These are phyloP conservation scores for Allacma fusca DNA, from an alignment of 2,888 invertebrate genomes.

Conservation along the genomic window DNA sequence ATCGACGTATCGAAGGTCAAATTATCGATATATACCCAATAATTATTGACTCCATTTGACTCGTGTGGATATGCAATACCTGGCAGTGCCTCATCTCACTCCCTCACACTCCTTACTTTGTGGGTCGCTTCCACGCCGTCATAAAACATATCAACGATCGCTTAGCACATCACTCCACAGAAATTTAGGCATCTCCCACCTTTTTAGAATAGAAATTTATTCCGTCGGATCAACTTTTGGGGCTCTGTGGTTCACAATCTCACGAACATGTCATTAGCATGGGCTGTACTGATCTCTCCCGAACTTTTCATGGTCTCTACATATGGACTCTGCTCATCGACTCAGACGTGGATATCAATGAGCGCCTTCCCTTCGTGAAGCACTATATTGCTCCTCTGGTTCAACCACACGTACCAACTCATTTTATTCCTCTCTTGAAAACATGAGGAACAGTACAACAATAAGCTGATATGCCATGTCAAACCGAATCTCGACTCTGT, in stretches of 20 bases:
- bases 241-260: conserved; percentile 50
- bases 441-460: not conserved
- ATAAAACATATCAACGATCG: not conserved
- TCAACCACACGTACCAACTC: conserved; percentile 8
- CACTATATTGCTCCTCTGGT: not conserved
- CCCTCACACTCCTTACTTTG: not conserved
- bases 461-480: no score
- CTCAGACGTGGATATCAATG: not conserved
- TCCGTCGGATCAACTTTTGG: conserved; percentile 34
- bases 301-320: not conserved
- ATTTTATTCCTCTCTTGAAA: conserved; percentile 22
- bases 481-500: no score
- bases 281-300: conserved; percentile 31
- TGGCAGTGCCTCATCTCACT: not conserved
- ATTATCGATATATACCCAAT: conserved; percentile 56
- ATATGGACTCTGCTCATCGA: not conserved
- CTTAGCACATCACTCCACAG: not conserved
- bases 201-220: conserved; percentile 28
- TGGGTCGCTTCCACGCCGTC: not conserved
- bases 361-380: not conserved
- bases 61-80: conserved; percentile 43
- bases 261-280: conserved; percentile 56
- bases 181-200: conserved; percentile 22
- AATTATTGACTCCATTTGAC: conserved; percentile 56
- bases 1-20: conserved; percentile 55